phyloP scores from a whole-genome alignment of 23 tunicate species.

The Trididemnum miniatum region DNA sequence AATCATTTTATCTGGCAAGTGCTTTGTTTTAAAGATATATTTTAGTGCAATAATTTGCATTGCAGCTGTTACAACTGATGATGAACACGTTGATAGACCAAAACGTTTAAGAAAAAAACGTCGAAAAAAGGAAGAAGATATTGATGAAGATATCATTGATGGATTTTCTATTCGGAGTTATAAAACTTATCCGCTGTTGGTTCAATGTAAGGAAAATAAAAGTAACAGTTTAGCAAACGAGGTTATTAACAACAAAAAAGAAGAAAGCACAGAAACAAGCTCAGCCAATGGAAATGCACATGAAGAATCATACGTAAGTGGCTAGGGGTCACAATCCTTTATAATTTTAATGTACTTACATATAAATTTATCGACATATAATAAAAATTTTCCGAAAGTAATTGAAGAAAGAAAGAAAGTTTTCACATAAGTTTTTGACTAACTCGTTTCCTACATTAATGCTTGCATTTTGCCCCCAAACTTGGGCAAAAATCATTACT shows the following conservation, averaged over 20 bases:
- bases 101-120: conserved; percentile 53
- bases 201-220: conserved; percentile 11
- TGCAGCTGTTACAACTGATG: conserved; percentile 40
- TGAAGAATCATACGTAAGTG: conserved; percentile 66
- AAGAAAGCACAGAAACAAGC: conserved; percentile 69
- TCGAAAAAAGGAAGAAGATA: conserved; percentile 33
- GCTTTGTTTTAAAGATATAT: too few species aligned
- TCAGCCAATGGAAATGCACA: conserved; percentile 62
- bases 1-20: too few species aligned
- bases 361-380: too few species aligned
- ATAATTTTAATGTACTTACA: too few species aligned
- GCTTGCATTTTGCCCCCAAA: too few species aligned
- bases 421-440: too few species aligned
- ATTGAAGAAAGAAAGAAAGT: too few species aligned
- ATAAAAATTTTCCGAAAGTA: too few species aligned
- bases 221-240: neutral
- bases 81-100: conserved; percentile 22
- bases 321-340: too few species aligned
- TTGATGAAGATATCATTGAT: conserved; percentile 69
- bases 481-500: too few species aligned
- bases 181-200: conserved; percentile 40
- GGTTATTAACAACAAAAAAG: neutral
- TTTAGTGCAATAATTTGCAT: too few species aligned
- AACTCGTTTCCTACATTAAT: too few species aligned
- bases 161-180: conserved; percentile 59